Evolutionary conservation across 2,797 vertebrate genomes (phyloP).

Genomic region (Eurystomus glaucurus): DNA sequence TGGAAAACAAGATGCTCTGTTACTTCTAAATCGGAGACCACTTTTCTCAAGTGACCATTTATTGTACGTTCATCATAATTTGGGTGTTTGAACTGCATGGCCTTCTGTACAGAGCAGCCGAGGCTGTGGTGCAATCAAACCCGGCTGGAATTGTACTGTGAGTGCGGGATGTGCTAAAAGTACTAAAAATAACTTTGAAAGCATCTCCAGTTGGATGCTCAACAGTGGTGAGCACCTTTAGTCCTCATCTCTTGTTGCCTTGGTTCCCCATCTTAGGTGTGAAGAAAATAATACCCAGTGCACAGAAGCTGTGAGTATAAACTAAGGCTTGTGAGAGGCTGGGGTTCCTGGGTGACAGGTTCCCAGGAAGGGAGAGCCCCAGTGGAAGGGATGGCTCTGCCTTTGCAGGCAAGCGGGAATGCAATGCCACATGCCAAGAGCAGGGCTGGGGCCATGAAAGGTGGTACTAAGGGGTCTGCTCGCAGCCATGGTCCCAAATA

Average conservation of each 20-base stretch:
- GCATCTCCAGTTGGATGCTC: background rate
- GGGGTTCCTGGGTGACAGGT: background rate
- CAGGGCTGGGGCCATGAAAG: background rate
- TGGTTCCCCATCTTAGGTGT: background rate
- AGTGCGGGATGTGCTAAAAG: background rate
- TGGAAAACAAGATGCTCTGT: background rate
- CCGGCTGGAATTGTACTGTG: background rate
- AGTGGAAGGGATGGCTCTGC: background rate
- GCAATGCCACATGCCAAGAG: background rate
- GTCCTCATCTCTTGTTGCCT: background rate
- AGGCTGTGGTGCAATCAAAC: background rate
- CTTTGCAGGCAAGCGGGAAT: background rate
- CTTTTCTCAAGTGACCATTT: background rate
- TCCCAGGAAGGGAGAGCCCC: background rate
- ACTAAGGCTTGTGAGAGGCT: accelerated
- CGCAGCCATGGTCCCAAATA: background rate
- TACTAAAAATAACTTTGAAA: conserved; percentile 7
- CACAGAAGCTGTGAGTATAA: background rate
- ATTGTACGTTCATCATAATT: background rate
- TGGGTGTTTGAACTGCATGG: background rate
- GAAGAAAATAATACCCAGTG: background rate
- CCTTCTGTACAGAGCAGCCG: background rate
- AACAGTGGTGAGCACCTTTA: background rate
- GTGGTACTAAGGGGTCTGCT: background rate
- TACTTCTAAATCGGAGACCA: background rate